Evolutionary conservation across 2,888 invertebrate species (phyloP).

Genomic region (Deroplatys truncata): DNA sequence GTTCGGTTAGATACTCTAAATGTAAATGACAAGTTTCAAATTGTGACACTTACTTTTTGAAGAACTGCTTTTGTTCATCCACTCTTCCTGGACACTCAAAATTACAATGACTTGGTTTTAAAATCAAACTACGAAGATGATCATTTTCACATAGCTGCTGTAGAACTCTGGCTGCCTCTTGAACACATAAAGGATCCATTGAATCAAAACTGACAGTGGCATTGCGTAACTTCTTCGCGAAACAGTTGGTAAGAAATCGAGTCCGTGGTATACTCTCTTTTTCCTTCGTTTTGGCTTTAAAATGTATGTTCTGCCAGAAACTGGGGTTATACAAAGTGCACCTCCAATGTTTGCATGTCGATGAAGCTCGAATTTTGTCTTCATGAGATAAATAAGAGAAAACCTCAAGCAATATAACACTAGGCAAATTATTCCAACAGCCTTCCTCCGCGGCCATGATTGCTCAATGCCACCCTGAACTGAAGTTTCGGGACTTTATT

Average conservation of each 20-base stretch:
- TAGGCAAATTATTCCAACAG: conserved; percentile 45
- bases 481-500: background rate
- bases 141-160: conserved; percentile 42
- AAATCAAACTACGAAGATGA: conserved; percentile 41
- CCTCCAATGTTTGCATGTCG: conserved; percentile 55
- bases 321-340: conserved; percentile 47
- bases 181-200: conserved; percentile 37
- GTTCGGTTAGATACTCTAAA: too few relatives aligned
- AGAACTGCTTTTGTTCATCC: conserved; percentile 26
- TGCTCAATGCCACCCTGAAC: background rate
- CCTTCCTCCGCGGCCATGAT: conserved; percentile 10
- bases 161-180: conserved; percentile 40
- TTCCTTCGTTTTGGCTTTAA: conserved; percentile 40
- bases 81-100: conserved; percentile 38
- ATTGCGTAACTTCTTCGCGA: conserved; percentile 44
- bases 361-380: conserved; percentile 51
- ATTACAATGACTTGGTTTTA: conserved; percentile 42
- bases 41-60: conserved; percentile 26
- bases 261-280: conserved; percentile 41
- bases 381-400: conserved; percentile 49
- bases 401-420: conserved; percentile 47
- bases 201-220: conserved; percentile 45
- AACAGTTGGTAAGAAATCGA: conserved; percentile 42
- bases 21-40: too few relatives aligned
- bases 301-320: conserved; percentile 46